Evolutionary conservation across 2,113 vertebrate genomes (phyloP), one percentile per base, ranked within the genome.

Genomic region (Takifugu flavidus): DNA sequence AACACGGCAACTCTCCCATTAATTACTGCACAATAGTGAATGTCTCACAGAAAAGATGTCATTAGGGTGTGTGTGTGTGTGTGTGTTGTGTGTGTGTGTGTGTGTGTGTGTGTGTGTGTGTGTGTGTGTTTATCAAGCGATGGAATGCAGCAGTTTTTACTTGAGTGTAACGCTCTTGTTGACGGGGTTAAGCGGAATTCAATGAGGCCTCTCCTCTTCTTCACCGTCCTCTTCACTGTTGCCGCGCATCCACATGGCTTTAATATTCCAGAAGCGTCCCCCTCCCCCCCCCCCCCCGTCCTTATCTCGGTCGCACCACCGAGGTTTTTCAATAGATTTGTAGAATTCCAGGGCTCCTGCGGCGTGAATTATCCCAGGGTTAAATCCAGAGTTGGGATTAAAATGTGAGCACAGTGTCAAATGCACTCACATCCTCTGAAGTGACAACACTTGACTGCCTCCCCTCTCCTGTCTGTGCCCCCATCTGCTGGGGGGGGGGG

Each of bases 21-120:
- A 88, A 89, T 89, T 89, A 88, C 85, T 53, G 62, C 80, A 87
- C 86, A 85, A 82, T 88, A 78, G 83, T 67, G 88, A 87, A 89
- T 89, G 86, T 86, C 80, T 72, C 25, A 72, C 83, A 82, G 79
- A 87, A 84, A 81, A 83, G 64, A 77, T 71, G 77, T 70, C 74
- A 86, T 86, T 86, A 87, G 8, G 77, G 76, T 72, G 77, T 81
- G 67, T 65, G 51, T 61, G 72, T 53, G 46, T 53, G 58, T 67
- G 49, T 56, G 49, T 61, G 44, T 46, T n/a, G n/a, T n/a, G n/a
- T n/a, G n/a, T n/a, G 45, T 31, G 47, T 53, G 42, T 54, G 29
- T 62, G 20, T 64, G 34, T 62, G 53, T 56, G 60, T 62, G 55
- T 27, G 27, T 68, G 44, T 29, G 49, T 13, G 7, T 29, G 45